Conservation (phyloP, 53 echinoderm and acorn worm genomes). For the Henricia sp. region DNA sequence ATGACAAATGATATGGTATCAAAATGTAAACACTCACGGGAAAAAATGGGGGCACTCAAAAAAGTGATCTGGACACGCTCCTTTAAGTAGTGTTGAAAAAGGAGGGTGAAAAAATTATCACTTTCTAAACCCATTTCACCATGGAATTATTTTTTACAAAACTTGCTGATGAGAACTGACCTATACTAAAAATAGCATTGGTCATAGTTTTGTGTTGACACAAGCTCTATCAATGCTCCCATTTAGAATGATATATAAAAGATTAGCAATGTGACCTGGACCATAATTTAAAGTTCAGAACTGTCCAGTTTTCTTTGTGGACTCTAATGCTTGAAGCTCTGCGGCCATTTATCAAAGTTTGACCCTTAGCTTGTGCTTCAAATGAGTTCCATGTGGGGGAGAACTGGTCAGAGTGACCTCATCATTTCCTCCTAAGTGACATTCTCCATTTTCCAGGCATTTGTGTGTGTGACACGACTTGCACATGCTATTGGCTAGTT, state of each 20-base stretch:
- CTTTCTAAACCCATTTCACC: too few relatives aligned
- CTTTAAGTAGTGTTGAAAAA: too few relatives aligned
- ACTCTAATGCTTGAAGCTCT: background rate
- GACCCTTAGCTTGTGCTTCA: background rate
- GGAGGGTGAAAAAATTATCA: too few relatives aligned
- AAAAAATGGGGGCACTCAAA: too few relatives aligned
- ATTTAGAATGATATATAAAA: conserved; percentile 24
- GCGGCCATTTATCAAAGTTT: conserved; percentile 49
- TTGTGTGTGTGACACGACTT: conserved; percentile 12
- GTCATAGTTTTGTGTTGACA: background rate
- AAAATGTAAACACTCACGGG: too few relatives aligned
- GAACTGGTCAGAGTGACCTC: conserved; percentile 1
- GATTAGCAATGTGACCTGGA: conserved; percentile 39
- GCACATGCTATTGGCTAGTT: background rate
- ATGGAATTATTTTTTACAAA: too few relatives aligned
- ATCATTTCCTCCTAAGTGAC: conserved; percentile 52
- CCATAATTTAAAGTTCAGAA: conserved; percentile 34
- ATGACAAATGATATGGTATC: too few relatives aligned
- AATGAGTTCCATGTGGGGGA: conserved; percentile 55
- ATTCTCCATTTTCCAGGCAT: conserved; percentile 27
- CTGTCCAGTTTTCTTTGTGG: conserved; percentile 26
- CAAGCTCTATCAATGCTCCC: conserved; percentile 13
- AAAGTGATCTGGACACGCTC: too few relatives aligned
- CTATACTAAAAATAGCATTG: background rate
- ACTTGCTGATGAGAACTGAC: background rate